Percentiles rank a stretch among this genome's conserved stretches.
phyloP scores from a whole-genome alignment of 92 coral and sea anemone genomes.

The Porites evermanni region DNA sequence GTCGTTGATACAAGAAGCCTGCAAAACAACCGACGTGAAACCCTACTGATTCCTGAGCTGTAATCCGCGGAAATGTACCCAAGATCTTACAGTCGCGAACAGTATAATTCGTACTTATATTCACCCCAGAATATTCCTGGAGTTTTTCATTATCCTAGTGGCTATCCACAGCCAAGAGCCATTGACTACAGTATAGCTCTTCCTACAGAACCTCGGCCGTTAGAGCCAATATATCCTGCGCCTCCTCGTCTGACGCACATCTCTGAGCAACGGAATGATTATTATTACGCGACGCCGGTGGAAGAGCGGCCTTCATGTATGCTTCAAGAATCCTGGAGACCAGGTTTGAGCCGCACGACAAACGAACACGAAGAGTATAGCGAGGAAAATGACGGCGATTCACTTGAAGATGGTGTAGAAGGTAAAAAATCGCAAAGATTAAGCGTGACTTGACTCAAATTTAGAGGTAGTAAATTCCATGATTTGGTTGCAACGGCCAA shows the following conservation, averaged over 20 bases:
- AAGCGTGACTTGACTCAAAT: conserved; percentile 4
- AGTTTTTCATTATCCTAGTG: conserved; percentile 36
- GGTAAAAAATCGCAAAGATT: conserved; percentile 21
- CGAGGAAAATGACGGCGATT: conserved; percentile 44
- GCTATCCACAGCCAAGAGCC: conserved; percentile 51
- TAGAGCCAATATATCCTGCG: conserved; percentile 9
- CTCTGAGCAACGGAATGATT: conserved; percentile 28
- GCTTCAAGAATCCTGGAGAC: conserved; percentile 48
- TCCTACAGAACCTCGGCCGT: conserved; percentile 18
- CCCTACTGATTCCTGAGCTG: conserved; percentile 15
- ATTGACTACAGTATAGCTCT: conserved; percentile 21
- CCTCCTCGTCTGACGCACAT: conserved; percentile 42
- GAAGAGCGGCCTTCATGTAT: conserved; percentile 55
- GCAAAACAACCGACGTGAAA: conserved; percentile 25
- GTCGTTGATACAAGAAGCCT: conserved; percentile 38
- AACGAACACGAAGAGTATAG: conserved; percentile 7
- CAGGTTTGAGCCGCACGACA: conserved; percentile 1
- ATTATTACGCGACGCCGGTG: neutral
- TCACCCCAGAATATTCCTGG: conserved; percentile 28
- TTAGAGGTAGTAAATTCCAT: neutral
- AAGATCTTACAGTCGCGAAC: conserved; percentile 40
- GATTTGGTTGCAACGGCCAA: neutral
- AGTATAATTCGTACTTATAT: conserved; percentile 20
- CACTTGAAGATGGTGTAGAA: conserved; percentile 29
- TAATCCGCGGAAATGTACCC: conserved; percentile 48